A percentile compares a stretch with the other conserved stretches of the same genome.
Conservation (phyloP, 2,888 invertebrate genomes). For the Hirudinaria manillensis region DNA sequence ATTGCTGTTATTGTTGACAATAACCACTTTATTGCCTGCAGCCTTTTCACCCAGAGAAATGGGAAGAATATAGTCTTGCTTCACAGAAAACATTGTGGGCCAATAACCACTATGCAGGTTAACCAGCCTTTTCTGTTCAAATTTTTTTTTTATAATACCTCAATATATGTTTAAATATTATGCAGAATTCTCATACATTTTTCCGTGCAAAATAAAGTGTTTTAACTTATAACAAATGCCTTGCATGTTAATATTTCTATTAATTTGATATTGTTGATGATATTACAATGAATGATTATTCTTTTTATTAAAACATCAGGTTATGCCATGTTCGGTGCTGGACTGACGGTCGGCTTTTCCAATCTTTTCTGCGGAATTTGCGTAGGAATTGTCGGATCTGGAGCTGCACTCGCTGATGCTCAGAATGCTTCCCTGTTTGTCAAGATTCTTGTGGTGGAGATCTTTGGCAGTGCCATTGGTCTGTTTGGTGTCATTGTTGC, state of each 20-base stretch:
- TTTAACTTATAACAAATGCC: neutral
- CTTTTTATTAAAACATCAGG: constrained; percentile 57
- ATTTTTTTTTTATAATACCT: neutral
- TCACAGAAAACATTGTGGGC: constrained; percentile 1
- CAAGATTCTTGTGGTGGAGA: constrained; percentile 95
- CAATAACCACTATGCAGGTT: constrained; percentile 28
- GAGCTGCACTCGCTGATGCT: constrained; percentile 94
- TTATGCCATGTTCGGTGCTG: constrained; percentile 91
- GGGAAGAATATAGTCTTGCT: neutral
- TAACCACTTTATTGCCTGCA: neutral
- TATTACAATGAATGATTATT: neutral
- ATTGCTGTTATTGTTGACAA: too few relatives aligned
- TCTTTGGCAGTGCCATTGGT: constrained; percentile 97
- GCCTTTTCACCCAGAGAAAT: constrained; percentile 17
- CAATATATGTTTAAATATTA: too few relatives aligned
- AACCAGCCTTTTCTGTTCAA: neutral
- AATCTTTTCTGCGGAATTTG: constrained; percentile 92
- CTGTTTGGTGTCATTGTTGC: constrained; percentile 96
- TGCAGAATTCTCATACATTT: too few relatives aligned
- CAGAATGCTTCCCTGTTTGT: constrained; percentile 93
- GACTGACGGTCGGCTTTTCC: constrained; percentile 85
- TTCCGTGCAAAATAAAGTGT: neutral
- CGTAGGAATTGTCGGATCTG: constrained; percentile 95
- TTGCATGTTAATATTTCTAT: neutral
- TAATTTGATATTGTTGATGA: neutral